Evolutionary conservation across 2,113 vertebrate genomes (phyloP).

Genomic region (Origma solitaria): DNA sequence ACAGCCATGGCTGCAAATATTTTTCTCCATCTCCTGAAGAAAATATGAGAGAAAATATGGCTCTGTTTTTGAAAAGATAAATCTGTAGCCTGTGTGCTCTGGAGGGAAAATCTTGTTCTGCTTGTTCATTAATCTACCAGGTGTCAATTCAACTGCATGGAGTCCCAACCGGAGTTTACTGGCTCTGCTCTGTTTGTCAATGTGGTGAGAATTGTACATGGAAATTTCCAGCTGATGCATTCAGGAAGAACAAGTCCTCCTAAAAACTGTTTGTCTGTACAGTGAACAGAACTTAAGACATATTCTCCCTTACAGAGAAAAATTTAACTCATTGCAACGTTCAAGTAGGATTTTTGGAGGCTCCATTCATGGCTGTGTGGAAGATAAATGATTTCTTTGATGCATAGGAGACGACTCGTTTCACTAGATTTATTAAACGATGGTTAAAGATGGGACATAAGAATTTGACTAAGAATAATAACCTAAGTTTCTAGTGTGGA

Average conservation of each 20-base stretch:
- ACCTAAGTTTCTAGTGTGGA: background rate
- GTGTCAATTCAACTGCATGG: background rate
- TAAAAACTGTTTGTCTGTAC: background rate
- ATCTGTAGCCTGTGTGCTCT: background rate
- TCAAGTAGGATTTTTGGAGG: background rate
- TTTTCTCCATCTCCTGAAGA: background rate
- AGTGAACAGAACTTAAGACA: background rate
- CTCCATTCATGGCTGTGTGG: background rate
- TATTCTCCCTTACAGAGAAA: background rate
- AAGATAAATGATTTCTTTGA: background rate
- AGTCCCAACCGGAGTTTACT: background rate
- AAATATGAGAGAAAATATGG: background rate
- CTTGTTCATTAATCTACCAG: background rate
- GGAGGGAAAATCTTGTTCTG: background rate
- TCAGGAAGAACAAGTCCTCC: background rate
- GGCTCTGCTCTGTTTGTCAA: background rate
- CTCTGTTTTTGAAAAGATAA: background rate
- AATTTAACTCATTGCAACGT: background rate
- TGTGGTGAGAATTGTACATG: background rate
- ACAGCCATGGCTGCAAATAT: background rate
- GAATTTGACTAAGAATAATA: background rate
- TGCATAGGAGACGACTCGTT: background rate
- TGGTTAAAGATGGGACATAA: background rate
- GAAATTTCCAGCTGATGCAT: background rate
- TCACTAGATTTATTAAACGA: background rate